Evolutionary conservation across 2,113 vertebrate genomes (phyloP).

Genomic region (Coturnix japonica): DNA sequence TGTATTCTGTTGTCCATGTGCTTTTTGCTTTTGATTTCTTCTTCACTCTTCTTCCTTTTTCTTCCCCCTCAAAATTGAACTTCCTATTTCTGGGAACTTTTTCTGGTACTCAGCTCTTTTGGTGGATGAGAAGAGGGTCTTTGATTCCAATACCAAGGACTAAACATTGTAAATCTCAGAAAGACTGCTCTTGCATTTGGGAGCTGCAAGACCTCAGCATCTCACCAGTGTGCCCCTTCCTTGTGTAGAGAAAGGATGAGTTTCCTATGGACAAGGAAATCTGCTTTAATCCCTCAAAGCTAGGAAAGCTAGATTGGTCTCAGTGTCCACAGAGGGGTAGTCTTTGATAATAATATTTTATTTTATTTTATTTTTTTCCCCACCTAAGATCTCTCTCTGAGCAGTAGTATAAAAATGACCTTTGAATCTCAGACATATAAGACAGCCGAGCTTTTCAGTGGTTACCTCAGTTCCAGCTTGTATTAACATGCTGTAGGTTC

Average conservation of each 20-base stretch:
- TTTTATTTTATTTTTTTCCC: background rate
- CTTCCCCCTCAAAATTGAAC: background rate
- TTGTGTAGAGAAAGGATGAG: background rate
- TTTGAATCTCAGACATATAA: background rate
- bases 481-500: background rate
- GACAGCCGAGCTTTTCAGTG: background rate
- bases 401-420: background rate
- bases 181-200: background rate
- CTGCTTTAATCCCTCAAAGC: background rate
- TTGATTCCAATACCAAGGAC: background rate
- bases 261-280: background rate
- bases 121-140: background rate
- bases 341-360: background rate
- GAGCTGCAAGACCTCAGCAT: background rate
- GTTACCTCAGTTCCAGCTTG: background rate
- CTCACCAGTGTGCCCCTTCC: background rate
- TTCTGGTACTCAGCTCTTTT: background rate
- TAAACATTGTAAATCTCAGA: background rate
- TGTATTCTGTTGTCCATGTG: background rate
- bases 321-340: accelerated
- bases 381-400: accelerated
- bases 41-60: background rate
- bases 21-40: background rate
- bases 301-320: background rate
- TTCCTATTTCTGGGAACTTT: background rate